Evolutionary conservation across 2,888 invertebrate genomes (phyloP), one percentile per base, ranked within the genome.

Genomic region (Drosophila tripunctata): DNA sequence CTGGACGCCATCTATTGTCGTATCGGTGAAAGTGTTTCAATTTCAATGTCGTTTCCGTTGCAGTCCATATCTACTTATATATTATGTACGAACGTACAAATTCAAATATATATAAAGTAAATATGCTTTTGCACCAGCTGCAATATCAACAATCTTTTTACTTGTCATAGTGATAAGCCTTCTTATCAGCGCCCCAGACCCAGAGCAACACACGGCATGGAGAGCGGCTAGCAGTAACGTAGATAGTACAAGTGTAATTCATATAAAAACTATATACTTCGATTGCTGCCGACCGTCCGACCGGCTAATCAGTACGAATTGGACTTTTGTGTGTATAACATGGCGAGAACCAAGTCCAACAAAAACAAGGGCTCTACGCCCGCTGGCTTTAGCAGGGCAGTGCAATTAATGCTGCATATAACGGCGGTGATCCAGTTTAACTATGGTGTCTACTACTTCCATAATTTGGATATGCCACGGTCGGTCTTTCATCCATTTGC

Each of bases 381-480:
- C 7, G 48, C 72, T 14, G 89, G 87, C 3, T 80, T 91, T 33
- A 90, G 84, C 56, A 87, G 82, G 43, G 68, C 81, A 12, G 71
- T 90, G 27, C 84, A 87, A 8, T 57, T 85, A 45, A 31, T 90
- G 36, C 51, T 91, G 24, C 95, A 95, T 88, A 89, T 94, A 21
- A 87, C 94, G 72, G 94, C 93, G 15, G 93, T 93, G 4, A 89
- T 93, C 35, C 94, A 94, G 86, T 95, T 95, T 88, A 93, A 92
- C 68, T 94, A 93, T 91, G 94, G 94, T 15, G 94, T 94, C 78
- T 95, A 94, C 88, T 95, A 94, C 89, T 95, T 95, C 88, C 93
- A 93, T 89, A 92, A 92, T 87, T 94, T 95, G 21, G 71, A 87
- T 12, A 90, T 95, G 73, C 95, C 95, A 0, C 40, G 45, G 7